Percentiles rank a stretch among this genome's conserved stretches.
phyloP scores from a whole-genome alignment of 2,797 vertebrate species.

The Gadopsis marmoratus region DNA sequence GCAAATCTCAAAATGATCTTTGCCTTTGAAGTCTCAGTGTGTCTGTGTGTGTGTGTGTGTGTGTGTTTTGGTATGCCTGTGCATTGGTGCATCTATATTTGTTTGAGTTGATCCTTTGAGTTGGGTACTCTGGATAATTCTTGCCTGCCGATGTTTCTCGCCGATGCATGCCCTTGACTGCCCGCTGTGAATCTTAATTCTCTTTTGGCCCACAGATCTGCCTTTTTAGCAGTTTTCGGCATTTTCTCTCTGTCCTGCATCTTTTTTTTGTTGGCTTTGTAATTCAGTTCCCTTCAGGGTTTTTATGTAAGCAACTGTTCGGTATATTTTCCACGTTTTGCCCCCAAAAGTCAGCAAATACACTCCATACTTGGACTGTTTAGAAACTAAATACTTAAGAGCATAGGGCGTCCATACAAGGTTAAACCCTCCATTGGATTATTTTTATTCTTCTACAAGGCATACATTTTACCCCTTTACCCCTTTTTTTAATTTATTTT shows the following conservation, averaged over 20 bases:
- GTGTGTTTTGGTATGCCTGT: conserved; percentile 32
- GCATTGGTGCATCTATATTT: conserved; percentile 44
- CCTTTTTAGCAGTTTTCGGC: conserved; percentile 69
- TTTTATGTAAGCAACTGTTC: conserved; percentile 57
- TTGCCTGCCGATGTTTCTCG: conserved; percentile 51
- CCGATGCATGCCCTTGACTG: conserved; percentile 72
- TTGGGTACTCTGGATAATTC: conserved; percentile 58
- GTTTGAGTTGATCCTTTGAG: conserved; percentile 59
- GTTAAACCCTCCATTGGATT: conserved; percentile 39
- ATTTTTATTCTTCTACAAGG: conserved; percentile 19
- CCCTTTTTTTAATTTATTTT: conserved; percentile 14
- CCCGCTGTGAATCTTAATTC: conserved; percentile 75
- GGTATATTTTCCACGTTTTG: conserved; percentile 48
- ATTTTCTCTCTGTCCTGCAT: conserved; percentile 51
- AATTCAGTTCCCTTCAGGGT: conserved; percentile 49
- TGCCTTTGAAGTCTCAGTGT: conserved; percentile 18
- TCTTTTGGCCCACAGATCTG: conserved; percentile 64
- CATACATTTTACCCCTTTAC: neutral
- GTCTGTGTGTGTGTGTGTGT: neutral
- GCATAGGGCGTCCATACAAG: conserved; percentile 33
- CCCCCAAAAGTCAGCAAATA: conserved; percentile 42
- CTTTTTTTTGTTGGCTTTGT: conserved; percentile 62
- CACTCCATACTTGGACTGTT: conserved; percentile 45
- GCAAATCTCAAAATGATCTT: conserved; percentile 38
- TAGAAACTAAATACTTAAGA: conserved; percentile 37